Base-by-base conservation (phyloP, 1,140 invertebrate species). In the Ceratosolen fusciceps region DNA sequence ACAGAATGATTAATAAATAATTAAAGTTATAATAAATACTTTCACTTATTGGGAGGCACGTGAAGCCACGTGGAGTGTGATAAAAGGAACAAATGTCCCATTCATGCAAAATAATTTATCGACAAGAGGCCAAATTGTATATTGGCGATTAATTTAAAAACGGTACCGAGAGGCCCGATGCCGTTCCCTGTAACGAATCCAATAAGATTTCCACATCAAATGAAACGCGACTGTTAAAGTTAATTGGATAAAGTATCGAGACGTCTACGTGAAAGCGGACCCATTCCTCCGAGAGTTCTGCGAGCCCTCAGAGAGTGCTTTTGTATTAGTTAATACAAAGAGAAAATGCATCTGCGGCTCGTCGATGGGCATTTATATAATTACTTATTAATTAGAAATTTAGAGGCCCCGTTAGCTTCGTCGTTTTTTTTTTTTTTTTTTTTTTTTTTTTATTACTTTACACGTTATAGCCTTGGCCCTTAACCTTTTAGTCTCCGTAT, bases 191-290 rank as follows among this genome's bases (percentile, higher is more conserved):
- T 31, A n/a, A 34, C 24, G 16, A 37, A 16, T 65, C 0, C 7
- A 37, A 37, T 37, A 70, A 70, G 16, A 70, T 70, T 47, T 70
- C 29, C 4, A 47, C 67, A 49, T 47, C 39, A 49, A 71, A 71
- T 52, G 16, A 54, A 54, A 31, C 7, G 68, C 19, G 43, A 71
- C 4, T 29, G 26, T 21, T 37, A 31, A 52, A 52, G 8, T 71
- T 71, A 71, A 71, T 71, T 71, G 47, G 14, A 16, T 49, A 52
- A 52, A 31, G 16, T 34, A 52, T 5, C 14, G 5, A 49, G 31
- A 19, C 0, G 8, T 71, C 47, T 31, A 34, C 12, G 31, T 71
- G 16, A 54, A 47, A 71, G 8, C 26, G 54, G 16, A 71, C 31
- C 43, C 26, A 71, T 54, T 8, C 43, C 12, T 26, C 10, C 8